Conservation (phyloP, 2,888 invertebrate genomes). For the Melanotus villosus region DNA sequence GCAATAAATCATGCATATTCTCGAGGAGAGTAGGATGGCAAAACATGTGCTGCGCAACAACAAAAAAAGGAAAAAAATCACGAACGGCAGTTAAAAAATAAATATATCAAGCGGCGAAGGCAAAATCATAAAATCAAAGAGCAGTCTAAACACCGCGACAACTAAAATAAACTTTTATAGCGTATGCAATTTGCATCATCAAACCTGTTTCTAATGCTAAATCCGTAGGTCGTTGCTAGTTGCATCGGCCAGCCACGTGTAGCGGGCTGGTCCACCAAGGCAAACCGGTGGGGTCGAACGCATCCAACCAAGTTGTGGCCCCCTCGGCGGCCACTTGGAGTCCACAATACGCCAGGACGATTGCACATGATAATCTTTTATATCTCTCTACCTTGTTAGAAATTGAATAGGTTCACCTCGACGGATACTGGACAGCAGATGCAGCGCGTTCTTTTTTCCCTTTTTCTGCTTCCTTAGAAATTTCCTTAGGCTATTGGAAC, state of each 20-base stretch:
- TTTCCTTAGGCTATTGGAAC: no score
- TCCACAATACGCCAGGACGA: slow-evolving; percentile 11
- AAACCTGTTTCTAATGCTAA: slow-evolving; percentile 42
- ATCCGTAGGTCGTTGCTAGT: slow-evolving; percentile 42
- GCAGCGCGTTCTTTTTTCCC: not conserved
- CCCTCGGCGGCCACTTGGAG: not conserved
- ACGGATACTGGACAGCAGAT: slow-evolving; percentile 29
- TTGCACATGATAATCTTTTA: slow-evolving; percentile 41
- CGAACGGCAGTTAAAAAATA: not conserved
- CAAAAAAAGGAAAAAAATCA: no score
- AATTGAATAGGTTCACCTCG: slow-evolving; percentile 27
- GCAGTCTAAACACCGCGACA: slow-evolving; percentile 21
- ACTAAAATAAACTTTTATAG: slow-evolving; percentile 22
- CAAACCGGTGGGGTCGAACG: slow-evolving; percentile 42
- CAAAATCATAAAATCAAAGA: slow-evolving; percentile 18
- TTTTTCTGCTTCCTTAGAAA: no score
- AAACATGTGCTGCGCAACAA: not conserved
- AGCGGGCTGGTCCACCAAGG: slow-evolving; percentile 46
- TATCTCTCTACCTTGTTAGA: slow-evolving; percentile 29
- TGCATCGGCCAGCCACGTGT: slow-evolving; percentile 46
- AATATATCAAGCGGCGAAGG: not conserved
- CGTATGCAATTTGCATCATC: slow-evolving; percentile 41
- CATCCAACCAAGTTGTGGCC: slow-evolving; percentile 25
- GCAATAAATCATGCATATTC: slow-evolving; percentile 1
- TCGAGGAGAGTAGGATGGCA: slow-evolving; percentile 3